Conservation (phyloP, 2,888 invertebrate species). For the Petrolisthes manimaculis region DNA sequence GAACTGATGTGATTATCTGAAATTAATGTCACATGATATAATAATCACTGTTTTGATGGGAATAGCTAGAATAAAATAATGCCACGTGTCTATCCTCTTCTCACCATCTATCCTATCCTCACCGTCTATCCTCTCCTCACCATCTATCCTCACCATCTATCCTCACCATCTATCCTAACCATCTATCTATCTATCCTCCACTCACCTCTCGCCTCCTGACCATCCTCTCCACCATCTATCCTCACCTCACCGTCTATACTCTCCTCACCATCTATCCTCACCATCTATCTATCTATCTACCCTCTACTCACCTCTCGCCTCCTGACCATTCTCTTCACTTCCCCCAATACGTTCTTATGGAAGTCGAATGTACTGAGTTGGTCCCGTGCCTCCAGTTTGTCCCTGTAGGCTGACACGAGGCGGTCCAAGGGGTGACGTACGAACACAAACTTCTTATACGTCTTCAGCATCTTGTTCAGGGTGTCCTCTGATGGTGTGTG, state of each 20-base stretch:
- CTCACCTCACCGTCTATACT: not conserved
- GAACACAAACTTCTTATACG: conserved; percentile 87
- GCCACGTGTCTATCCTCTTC: too few relatives aligned
- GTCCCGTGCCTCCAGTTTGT: conserved; percentile 76
- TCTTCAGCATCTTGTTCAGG: conserved; percentile 72
- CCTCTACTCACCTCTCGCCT: conserved; percentile 6
- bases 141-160: not conserved
- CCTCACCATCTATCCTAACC: not conserved
- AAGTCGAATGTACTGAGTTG: conserved; percentile 45
- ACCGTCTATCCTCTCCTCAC: not conserved
- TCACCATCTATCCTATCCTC: not conserved
- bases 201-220: not conserved
- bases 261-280: not conserved
- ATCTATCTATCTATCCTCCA: not conserved
- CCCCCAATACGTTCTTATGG: conserved; percentile 44
- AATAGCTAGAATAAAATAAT: too few relatives aligned
- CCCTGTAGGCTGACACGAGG: conserved; percentile 46
- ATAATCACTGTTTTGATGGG: too few relatives aligned
- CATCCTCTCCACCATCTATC: not conserved
- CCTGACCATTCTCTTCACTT: conserved; percentile 52
- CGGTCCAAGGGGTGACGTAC: conserved; percentile 83
- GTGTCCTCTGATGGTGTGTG: not conserved
- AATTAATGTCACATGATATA: too few relatives aligned
- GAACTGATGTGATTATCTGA: too few relatives aligned
- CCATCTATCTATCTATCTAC: not conserved